phyloP scores from a whole-genome alignment of 2,888 invertebrate genomes.

The Drosophila neotestacea region DNA sequence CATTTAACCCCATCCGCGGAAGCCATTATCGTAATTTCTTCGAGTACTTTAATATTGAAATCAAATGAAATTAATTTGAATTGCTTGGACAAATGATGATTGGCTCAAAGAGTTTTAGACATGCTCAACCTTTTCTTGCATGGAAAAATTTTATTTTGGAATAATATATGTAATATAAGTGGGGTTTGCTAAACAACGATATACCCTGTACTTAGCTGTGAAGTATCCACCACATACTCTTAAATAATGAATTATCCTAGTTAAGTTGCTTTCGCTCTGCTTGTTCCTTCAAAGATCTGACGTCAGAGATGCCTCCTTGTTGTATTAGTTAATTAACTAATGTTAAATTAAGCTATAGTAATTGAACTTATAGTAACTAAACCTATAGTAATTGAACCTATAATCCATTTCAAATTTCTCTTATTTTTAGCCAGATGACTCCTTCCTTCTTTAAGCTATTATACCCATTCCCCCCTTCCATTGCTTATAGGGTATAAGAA shows the following conservation, averaged over 20 bases:
- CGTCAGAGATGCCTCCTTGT: too few species aligned
- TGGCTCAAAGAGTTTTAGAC: background rate
- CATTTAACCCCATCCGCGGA: constrained; percentile 61
- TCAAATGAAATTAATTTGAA: constrained; percentile 66
- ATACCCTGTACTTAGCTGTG: background rate
- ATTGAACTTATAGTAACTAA: too few species aligned
- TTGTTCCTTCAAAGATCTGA: too few species aligned
- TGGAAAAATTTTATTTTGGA: background rate
- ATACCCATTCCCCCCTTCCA: background rate
- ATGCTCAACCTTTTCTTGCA: background rate
- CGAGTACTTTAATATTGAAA: constrained; percentile 54
- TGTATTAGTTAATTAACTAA: too few species aligned
- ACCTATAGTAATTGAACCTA: too few species aligned
- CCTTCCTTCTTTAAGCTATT: background rate
- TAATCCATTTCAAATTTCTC: too few species aligned
- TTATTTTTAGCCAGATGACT: background rate
- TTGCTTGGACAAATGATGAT: constrained; percentile 33
- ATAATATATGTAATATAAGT: background rate
- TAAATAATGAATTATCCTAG: too few species aligned
- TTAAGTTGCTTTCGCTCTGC: too few species aligned
- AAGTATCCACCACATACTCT: too few species aligned
- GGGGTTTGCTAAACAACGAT: background rate
- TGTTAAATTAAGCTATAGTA: too few species aligned
- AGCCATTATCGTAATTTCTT: constrained; percentile 73
- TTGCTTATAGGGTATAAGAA: background rate